Evolutionary conservation across 1,140 invertebrate species (phyloP), one percentile per base, ranked within the genome.

Genomic region (Achatina immaculata): DNA sequence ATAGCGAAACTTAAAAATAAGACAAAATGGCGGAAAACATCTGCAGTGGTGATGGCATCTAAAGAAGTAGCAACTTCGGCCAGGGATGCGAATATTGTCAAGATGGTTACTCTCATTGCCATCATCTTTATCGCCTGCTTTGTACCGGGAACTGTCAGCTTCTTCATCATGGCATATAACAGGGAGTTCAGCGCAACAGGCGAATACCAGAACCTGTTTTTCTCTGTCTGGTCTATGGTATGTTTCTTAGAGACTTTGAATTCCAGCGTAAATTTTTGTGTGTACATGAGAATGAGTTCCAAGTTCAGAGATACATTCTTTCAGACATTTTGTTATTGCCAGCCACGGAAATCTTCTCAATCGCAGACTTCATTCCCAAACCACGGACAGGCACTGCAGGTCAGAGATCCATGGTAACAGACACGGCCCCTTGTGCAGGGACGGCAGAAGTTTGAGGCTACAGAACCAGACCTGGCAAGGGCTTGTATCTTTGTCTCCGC

Each of bases 201-300:
- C 7, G 9, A 38, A 4, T 36, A 77, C 51, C n/a, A n/a, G 21
- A 65, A 58, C 31, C 0, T 62, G 19, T 77, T 77, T 28, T 58
- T 40, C 51, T 45, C 43, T 24, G 11, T 34, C 19, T 28, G 24
- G 14, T 24, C 48, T 36, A 7, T 65, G 14, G 24, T 62, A 4
- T 55, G 28, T 34, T 34, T 77, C 45, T 24, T 62, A 31, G 48
- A 7, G 21, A 34, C 75, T 34, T 4, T 62, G 36, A 62, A 40
- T 34, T 65, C 58, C n/a, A 43, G 45, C 48, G 36, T n/a, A 7
- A 77, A 38, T 36, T 38, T 65, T 3, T 24, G 34, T 34, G 34
- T 74, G 38, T 74, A 74, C 72, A 43, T 31, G 38, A 45, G 38
- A 7, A 42, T 74, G 72, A 45, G 72, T 43, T 24, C 72, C 72